Base-by-base conservation (phyloP, 2,113 vertebrate species). In the Galbula dea region DNA sequence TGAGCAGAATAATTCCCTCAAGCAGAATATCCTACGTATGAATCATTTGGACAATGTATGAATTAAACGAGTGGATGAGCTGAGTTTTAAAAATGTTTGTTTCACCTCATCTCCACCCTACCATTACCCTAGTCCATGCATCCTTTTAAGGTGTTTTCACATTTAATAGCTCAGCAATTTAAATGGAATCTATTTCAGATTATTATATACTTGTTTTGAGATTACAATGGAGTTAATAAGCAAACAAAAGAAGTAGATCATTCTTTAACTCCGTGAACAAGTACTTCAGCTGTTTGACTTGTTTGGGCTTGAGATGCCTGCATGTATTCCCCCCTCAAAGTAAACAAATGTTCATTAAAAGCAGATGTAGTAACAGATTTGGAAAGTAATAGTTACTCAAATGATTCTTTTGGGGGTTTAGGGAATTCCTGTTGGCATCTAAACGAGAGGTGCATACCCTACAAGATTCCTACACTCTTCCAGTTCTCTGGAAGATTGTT, bases 321-420 rank as follows among this genome's bases (percentile, higher is more conserved):
- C 73, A 51, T 71, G 48, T 81, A 69, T 30, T 36, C 59, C 89
- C 89, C 86, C 75, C 61, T 82, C 80, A 79, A 62, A 88, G 18
- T 79, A 93, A 96, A 95, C 52, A 61, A 79, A 45, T 73, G 94
- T 97, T 94, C 86, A 94, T 52, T 96, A 65, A 89, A 92, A 97
- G 96, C 92, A 97, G 86, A 95, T 95, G 89, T 48, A 69, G 43
- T 71, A 89, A 86, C 49, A 94, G 87, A 86, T 88, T 81, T 89
- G 76, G 51, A 68, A 67, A 96, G 46, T 46, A 92, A 92, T 83
- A 88, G 34, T 78, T 82, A 91, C 88, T 94, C 63, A 86, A 89
- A 82, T 54, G 43, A 18, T 77, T 93, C 15, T 84, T 75, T 75
- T 82, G 4, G 13, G 34, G 87, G 52, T 91, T 62, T 71, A 68